phyloP scores from a whole-genome alignment of 2,797 vertebrate species.

The Ptychobarbus kaznakovi region DNA sequence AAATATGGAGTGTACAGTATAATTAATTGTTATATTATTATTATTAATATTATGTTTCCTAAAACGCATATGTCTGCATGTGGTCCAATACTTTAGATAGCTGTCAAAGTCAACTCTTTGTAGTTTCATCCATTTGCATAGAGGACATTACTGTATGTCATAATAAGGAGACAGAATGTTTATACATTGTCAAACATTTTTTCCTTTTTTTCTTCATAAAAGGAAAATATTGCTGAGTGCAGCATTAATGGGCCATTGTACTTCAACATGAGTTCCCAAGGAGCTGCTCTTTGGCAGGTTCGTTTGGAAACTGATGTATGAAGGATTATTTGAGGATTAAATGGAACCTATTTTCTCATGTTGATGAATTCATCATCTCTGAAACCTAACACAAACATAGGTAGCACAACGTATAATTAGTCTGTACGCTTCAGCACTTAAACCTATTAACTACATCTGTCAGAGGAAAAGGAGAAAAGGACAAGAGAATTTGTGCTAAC shows the following conservation, averaged over 20 bases:
- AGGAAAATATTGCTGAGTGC: slow-evolving; percentile 3
- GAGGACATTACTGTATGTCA: slow-evolving; percentile 1
- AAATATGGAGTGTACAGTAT: slow-evolving; percentile 27
- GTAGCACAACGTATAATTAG: slow-evolving; percentile 71
- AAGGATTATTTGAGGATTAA: slow-evolving; percentile 33
- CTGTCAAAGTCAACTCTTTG: background rate
- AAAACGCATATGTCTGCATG: slow-evolving; percentile 12
- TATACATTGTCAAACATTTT: slow-evolving; percentile 13
- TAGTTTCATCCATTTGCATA: background rate
- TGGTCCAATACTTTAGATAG: background rate
- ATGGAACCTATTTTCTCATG: slow-evolving; percentile 42
- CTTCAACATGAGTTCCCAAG: slow-evolving; percentile 38
- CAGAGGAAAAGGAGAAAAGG: slow-evolving; percentile 31
- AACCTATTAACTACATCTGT: slow-evolving; percentile 70
- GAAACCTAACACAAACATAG: slow-evolving; percentile 69
- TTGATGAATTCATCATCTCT: slow-evolving; percentile 68
- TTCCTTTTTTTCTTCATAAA: slow-evolving; percentile 14
- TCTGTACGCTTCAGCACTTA: slow-evolving; percentile 71
- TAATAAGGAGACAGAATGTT: slow-evolving; percentile 12
- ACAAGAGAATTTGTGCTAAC: background rate
- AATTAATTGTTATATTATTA: slow-evolving; percentile 19
- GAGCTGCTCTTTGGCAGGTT: slow-evolving; percentile 17
- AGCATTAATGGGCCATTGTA: slow-evolving; percentile 35
- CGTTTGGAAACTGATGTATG: slow-evolving; percentile 37
- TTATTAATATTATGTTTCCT: slow-evolving; percentile 14